A percentile compares a stretch with the other conserved stretches of the same genome.
phyloP scores from a whole-genome alignment of 2,888 invertebrate genomes.

The Sesamia inferens region DNA sequence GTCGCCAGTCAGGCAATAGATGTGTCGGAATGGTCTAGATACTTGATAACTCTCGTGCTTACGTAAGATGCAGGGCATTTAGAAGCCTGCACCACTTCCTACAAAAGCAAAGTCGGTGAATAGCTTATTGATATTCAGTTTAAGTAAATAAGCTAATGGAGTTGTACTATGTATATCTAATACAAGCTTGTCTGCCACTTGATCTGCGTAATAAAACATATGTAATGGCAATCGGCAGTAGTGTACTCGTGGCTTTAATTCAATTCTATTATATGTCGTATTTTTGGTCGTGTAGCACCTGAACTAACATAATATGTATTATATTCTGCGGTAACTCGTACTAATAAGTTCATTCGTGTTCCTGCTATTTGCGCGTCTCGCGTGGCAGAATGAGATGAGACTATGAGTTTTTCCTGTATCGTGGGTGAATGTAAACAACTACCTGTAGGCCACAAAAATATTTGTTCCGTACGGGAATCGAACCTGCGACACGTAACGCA shows the following conservation, averaged over 20 bases:
- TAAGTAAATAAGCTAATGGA: not conserved
- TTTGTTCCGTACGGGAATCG: no score
- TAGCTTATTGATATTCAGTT: slow-evolving; percentile 19
- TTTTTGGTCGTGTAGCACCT: no score
- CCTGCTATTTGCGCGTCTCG: no score
- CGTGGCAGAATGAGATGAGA: no score
- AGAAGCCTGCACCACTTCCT: slow-evolving; percentile 41
- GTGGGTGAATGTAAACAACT: no score
- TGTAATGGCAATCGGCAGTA: not conserved
- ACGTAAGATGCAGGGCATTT: slow-evolving; percentile 40
- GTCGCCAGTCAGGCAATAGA: slow-evolving; percentile 28
- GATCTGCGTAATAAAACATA: not conserved
- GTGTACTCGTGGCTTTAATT: not conserved
- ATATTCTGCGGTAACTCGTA: no score
- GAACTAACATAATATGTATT: no score
- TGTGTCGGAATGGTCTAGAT: slow-evolving; percentile 26
- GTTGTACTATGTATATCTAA: not conserved
- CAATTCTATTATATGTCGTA: not conserved
- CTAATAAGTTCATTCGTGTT: no score
- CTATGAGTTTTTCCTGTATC: no score
- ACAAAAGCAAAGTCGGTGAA: slow-evolving; percentile 5
- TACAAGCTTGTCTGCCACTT: not conserved
- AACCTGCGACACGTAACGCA: no score
- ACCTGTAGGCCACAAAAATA: no score
- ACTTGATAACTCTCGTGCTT: slow-evolving; percentile 38